Base-by-base conservation (phyloP, 2,888 invertebrate species). In the Agrotis clavis region DNA sequence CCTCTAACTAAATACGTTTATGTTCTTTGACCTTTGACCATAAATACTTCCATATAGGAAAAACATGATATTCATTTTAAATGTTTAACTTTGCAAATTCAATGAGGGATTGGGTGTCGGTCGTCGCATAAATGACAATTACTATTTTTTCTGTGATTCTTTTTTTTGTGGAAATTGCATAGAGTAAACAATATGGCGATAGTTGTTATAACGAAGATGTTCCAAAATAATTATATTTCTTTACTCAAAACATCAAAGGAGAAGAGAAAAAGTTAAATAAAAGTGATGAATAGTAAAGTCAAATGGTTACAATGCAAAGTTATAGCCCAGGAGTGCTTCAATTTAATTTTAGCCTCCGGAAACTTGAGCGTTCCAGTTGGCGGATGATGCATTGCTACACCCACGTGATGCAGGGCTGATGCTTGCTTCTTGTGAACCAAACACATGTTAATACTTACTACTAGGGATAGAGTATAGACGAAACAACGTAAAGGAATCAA, bases 291-390 rank as follows among this genome's bases (percentile, higher is more conserved):
- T 35, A 60, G 13, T 50, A 18, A 30, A 71, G 45, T 41, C 61
- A 77, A 65, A 64, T 65, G 35, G 51, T 53, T 21, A 68, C 68
- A 62, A 61, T 68, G 56, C 51, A 53, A 61, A 77, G 60, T 30
- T 74, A 67, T 63, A 62, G 66, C 50, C 67, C 65, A 51, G 61
- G 69, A 74, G 66, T 64, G 61, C 67, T 73, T 70, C 62, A 48
- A 79, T 83, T 84, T 86, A 86, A 82, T 79, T 88, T 88, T 90
- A 90, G 83, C 83, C 85, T 86, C 86, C 89, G 92, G 91, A 91
- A 89, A 87, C 84, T 66, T 76, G 72, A 77, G 81, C 86, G 83
- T 83, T 84, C 86, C 84, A 85, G 86, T 91, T 89, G 54, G 14
- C 83, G 87, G 86, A 87, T 82, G 87, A 86, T 86, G 87, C 84